Evolutionary conservation across 2,113 vertebrate species (phyloP), one percentile per base, ranked within the genome.

Genomic region (Steatornis caripensis): DNA sequence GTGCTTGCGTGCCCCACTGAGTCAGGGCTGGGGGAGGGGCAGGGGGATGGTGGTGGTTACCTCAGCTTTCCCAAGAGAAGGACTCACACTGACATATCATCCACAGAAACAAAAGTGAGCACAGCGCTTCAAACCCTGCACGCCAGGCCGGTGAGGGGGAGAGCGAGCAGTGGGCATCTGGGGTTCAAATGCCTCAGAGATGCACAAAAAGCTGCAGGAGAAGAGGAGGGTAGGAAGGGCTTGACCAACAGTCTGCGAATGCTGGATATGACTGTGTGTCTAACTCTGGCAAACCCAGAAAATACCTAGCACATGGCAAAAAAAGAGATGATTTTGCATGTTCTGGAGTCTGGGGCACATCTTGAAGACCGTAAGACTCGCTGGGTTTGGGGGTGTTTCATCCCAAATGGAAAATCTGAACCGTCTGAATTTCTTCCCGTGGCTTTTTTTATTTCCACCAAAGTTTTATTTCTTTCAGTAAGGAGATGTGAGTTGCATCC

Each of bases 201-300:
- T 32, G 15, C 15, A 69, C 29, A 62, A 64, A 58, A 81, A 78
- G 18, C 39, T 72, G 30, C 17, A 45, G n/a, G 23, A n/a, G 2
- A 61, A 57, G 15, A 48, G 12, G 32, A 61, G 5, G 8, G 30
- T 15, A 72, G 18, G 27, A 77, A 84, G 37, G 18, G 30, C 22
- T n/a, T 29, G 30, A 16, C 8, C 74, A 69, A 5, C 5, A 0
- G 0, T 3, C 29, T 37, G 16, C 4, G 14, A 41, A 21, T 0
- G 0, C 9, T 78, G 51, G 36, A 18, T 79, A 6, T 5, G 37
- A 54, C 7, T 12, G 12, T 1, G 6, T 55, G 17, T 34, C 48
- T 51, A 66, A 90, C 4, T 7, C 21, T 11, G 23, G 20, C 6
- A 84, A 80, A 80, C 9, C 10, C 43, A 86, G 37, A 5, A 84